Evolutionary conservation across 1,140 invertebrate genomes (phyloP).

Genomic region (Dendrolimus punctatus): DNA sequence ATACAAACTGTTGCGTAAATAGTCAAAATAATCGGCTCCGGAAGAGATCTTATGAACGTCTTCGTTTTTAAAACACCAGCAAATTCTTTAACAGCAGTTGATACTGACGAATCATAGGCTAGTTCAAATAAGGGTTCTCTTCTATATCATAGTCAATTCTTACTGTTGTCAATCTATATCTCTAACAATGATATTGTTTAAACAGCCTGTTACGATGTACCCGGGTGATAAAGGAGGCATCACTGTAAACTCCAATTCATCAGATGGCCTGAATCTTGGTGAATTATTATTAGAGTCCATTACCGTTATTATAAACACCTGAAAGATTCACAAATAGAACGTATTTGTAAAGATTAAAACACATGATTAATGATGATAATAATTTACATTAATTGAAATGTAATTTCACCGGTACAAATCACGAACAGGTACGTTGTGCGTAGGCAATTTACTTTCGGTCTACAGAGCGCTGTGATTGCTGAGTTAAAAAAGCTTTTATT

Average conservation of each 20-base stretch:
- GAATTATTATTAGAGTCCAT: constrained; percentile 51
- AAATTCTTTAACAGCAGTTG: constrained; percentile 40
- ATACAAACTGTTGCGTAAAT: constrained; percentile 52
- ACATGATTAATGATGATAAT: not conserved
- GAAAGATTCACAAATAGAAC: constrained; percentile 17
- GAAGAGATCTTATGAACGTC: constrained; percentile 42
- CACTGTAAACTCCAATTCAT: constrained; percentile 33
- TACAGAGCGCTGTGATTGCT: not conserved
- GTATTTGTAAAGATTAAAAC: not conserved
- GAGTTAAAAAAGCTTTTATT: not conserved
- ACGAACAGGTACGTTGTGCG: too few relatives aligned
- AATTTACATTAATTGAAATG: too few relatives aligned
- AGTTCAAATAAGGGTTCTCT: constrained; percentile 49
- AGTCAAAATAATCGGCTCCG: constrained; percentile 30
- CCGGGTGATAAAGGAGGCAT: constrained; percentile 44
- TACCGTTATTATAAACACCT: constrained; percentile 38
- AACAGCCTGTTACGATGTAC: constrained; percentile 36
- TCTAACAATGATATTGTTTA: constrained; percentile 34
- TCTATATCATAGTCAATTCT: constrained; percentile 41
- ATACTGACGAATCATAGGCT: constrained; percentile 20
- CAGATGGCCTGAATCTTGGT: constrained; percentile 33
- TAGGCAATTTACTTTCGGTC: not conserved
- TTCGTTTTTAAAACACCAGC: constrained; percentile 36
- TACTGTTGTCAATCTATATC: constrained; percentile 54
- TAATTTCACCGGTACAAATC: too few relatives aligned